phyloP scores from a whole-genome alignment of 2,797 vertebrate genomes.

The Pygocentrus nattereri region DNA sequence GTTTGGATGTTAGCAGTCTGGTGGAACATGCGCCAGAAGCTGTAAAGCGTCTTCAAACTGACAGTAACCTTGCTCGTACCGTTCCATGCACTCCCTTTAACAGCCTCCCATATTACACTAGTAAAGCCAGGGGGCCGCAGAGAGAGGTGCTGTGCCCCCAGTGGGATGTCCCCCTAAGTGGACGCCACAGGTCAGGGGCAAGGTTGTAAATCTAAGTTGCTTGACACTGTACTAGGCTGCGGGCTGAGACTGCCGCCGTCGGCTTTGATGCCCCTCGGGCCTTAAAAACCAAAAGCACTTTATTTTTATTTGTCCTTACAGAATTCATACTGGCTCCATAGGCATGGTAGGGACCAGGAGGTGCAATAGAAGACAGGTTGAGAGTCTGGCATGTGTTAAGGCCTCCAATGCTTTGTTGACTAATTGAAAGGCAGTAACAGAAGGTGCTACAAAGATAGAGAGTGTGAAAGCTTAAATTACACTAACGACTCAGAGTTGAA shows the following conservation, averaged over 20 bases:
- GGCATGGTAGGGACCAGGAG: slow-evolving; percentile 67
- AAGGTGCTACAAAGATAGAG: slow-evolving; percentile 29
- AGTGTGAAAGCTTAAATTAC: slow-evolving; percentile 40
- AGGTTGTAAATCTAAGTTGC: slow-evolving; percentile 81
- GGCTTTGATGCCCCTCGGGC: slow-evolving; percentile 41
- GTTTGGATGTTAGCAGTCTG: neutral
- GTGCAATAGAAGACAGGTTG: slow-evolving; percentile 76
- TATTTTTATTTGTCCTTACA: slow-evolving; percentile 61
- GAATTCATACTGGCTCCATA: slow-evolving; percentile 80
- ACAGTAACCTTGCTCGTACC: slow-evolving; percentile 29
- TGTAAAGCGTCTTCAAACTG: slow-evolving; percentile 42
- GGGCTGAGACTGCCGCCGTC: neutral
- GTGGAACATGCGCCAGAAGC: neutral
- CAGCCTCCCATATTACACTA: neutral
- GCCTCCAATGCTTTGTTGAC: slow-evolving; percentile 25
- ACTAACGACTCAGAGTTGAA: neutral
- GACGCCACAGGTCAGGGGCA: slow-evolving; percentile 78
- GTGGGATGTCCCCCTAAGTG: slow-evolving; percentile 84
- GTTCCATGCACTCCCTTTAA: slow-evolving; percentile 43
- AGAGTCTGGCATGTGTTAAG: slow-evolving; percentile 86
- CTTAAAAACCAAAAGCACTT: slow-evolving; percentile 42
- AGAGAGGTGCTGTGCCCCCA: slow-evolving; percentile 74
- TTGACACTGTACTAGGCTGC: slow-evolving; percentile 16
- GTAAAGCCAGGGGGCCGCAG: slow-evolving; percentile 75
- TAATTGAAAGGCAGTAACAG: slow-evolving; percentile 39